phyloP scores from a whole-genome alignment of 2,797 vertebrate genomes.

The Molossus molossus region DNA sequence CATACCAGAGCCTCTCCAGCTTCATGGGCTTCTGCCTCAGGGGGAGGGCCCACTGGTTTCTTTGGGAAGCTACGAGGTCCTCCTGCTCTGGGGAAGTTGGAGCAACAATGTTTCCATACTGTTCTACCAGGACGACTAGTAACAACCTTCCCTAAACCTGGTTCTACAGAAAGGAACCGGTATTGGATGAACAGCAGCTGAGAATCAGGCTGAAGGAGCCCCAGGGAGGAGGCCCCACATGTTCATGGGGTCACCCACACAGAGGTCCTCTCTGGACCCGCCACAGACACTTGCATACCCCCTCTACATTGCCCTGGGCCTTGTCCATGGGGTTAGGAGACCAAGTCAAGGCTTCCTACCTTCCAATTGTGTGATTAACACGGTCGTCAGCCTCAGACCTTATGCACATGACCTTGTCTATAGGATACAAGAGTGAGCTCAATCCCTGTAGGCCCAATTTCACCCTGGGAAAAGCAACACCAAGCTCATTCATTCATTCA shows the following conservation, averaged over 20 bases:
- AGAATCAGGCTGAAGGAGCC: background rate
- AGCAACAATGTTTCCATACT: background rate
- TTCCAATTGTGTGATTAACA: background rate
- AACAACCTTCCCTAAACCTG: background rate
- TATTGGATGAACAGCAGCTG: background rate
- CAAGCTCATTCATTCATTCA: background rate
- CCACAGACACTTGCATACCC: background rate
- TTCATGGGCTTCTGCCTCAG: background rate
- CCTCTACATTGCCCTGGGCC: background rate
- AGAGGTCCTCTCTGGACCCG: background rate
- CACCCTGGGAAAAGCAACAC: background rate
- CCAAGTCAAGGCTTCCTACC: too few relatives aligned
- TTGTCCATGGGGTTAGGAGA: background rate
- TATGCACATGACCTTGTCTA: background rate
- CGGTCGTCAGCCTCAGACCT: background rate
- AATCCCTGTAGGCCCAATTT: background rate
- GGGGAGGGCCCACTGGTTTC: background rate
- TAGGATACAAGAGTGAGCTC: background rate
- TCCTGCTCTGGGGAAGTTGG: background rate
- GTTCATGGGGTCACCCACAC: background rate
- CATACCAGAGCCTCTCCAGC: too few relatives aligned
- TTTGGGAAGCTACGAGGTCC: background rate
- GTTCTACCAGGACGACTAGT: background rate
- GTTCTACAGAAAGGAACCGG: background rate
- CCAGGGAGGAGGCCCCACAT: background rate